Evolutionary conservation across 2,888 invertebrate species (phyloP), one percentile per base, ranked within the genome.

Genomic region (Plebejus argus): DNA sequence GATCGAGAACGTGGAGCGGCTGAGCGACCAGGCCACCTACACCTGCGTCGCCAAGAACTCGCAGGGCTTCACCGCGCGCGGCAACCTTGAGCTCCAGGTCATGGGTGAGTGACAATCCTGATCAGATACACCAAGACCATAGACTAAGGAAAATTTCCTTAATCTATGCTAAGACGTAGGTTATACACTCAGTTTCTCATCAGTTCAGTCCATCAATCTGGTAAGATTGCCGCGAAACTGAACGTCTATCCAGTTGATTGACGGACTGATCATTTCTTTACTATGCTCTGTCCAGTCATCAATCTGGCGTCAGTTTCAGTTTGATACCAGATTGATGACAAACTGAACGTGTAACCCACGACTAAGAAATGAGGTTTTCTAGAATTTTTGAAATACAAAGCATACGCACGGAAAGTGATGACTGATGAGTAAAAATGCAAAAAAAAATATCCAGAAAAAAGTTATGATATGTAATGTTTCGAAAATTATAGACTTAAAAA

Each of bases 1-100:
- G 82, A 98, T 99, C 85, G 97, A 98, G 90, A 98, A 98, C 88
- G 98, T 99, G 8, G 98, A 99, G 91, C 95, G 98, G 75, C 95
- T 96, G 85, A 97, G 98, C 80, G 99, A 99, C 90, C 98, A 98
- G 88, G 99, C 99, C 10, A 97, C 97, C 0, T 99, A 99, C 93
- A 98, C 98, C 0, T 99, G 99, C 89, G 98, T 98, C 39, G 99
- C 98, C 35, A 97, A 97, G 88, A 98, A 98, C 91, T 96, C 97
- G 18, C 98, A 98, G 88, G 98, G 98, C 79, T 98, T 98, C 92
- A 97, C 97, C 82, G 98, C 98, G 66, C 95, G 97, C 81, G 97
- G 98, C 85, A 97, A 97, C 53, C 95, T 99, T 79, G 98, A 98
- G 95, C 97, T 99, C 79, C 97, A 98, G 96, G 98, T 99, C 78